Evolutionary conservation across 2,888 invertebrate genomes (phyloP).

Genomic region (Campoletis raptor): DNA sequence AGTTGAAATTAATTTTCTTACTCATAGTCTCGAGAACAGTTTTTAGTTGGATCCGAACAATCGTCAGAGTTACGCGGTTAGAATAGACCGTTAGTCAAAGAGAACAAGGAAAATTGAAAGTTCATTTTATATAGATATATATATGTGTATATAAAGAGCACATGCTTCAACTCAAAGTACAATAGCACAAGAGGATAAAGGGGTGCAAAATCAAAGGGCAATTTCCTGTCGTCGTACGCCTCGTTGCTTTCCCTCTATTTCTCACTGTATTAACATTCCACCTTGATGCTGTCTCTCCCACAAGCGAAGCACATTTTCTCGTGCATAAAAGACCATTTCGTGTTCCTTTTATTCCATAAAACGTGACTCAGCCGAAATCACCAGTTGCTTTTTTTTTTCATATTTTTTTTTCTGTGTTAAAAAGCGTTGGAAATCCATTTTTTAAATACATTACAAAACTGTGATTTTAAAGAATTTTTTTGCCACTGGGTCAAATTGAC

Average conservation of each 20-base stretch:
- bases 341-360: background rate
- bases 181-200: conserved; percentile 42
- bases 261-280: conserved; percentile 53
- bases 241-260: conserved; percentile 69
- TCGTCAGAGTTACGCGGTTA: conserved; percentile 16
- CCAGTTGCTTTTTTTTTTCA: background rate
- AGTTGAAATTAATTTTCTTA: conserved; percentile 3
- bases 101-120: conserved; percentile 30
- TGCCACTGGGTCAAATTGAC: no score
- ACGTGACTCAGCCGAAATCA: conserved; percentile 1
- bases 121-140: conserved; percentile 1
- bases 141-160: background rate
- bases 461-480: background rate
- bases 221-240: conserved; percentile 76
- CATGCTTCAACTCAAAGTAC: conserved; percentile 42
- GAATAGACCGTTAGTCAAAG: conserved; percentile 58
- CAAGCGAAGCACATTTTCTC: conserved; percentile 11
- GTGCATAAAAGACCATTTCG: background rate
- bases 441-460: background rate
- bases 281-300: conserved; percentile 42
- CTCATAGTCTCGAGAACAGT: conserved; percentile 5
- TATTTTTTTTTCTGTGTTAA: no score
- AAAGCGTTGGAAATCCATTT: background rate
- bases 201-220: conserved; percentile 71
- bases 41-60: conserved; percentile 23